phyloP scores from a whole-genome alignment of 2,113 vertebrate species.

The Crocuta crocuta region DNA sequence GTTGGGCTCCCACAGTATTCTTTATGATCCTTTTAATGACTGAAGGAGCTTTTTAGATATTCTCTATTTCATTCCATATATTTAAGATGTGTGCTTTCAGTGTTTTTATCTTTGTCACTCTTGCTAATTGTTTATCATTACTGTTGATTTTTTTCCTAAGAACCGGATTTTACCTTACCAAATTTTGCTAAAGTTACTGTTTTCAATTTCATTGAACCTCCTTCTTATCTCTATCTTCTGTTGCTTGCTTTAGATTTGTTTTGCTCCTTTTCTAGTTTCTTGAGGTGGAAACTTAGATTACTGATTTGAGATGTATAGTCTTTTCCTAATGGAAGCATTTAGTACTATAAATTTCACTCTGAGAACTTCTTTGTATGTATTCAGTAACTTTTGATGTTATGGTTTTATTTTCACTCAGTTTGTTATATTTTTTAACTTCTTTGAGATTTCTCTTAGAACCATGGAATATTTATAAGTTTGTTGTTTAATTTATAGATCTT shows the following conservation, averaged over 20 bases:
- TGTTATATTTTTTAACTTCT: neutral
- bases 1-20: too few species aligned
- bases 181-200: neutral
- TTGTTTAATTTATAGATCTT: neutral
- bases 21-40: neutral
- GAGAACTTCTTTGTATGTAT: neutral
- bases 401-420: neutral
- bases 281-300: neutral
- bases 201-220: neutral
- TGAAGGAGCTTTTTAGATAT: neutral
- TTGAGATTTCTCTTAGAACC: neutral
- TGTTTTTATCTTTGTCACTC: neutral
- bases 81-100: neutral
- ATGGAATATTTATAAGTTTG: neutral
- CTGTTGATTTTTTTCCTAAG: neutral
- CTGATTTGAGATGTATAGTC: neutral
- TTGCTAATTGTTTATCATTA: neutral
- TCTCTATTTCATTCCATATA: neutral
- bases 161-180: neutral
- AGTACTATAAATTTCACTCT: neutral
- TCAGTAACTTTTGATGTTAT: neutral
- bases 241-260: neutral
- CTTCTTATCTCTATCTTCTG: neutral
- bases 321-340: neutral
- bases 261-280: neutral